A percentile compares a stretch with the other conserved stretches of the same genome.
These are phyloP conservation scores for Triplophysa yarkandensis DNA, from an alignment of 2,797 vertebrate species.

Conservation along the genomic window DNA sequence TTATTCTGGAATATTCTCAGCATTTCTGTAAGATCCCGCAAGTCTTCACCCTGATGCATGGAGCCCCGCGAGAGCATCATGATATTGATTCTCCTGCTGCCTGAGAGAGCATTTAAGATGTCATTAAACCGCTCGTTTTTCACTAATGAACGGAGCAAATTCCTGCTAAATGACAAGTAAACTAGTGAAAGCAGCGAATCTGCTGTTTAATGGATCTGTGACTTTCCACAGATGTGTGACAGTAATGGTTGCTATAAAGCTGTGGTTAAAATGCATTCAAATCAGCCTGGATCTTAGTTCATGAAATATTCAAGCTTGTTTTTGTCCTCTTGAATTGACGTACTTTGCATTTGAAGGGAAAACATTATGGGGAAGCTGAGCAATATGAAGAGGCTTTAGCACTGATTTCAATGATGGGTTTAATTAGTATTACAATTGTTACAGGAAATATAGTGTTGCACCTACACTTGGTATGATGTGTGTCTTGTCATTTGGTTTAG, in stretches of 20 bases:
- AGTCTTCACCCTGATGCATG: constrained; percentile 8
- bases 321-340: constrained; percentile 42
- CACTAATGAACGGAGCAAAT: constrained; percentile 40
- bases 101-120: constrained; percentile 17
- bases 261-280: constrained; percentile 27
- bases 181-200: constrained; percentile 10
- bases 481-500: too few relatives aligned
- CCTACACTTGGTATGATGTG: too few relatives aligned
- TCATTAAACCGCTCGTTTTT: constrained; percentile 1
- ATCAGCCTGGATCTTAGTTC: constrained; percentile 38
- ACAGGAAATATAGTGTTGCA: background rate
- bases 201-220: constrained; percentile 14
- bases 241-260: constrained; percentile 16
- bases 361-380: constrained; percentile 5
- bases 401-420: constrained; percentile 33
- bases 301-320: constrained; percentile 56
- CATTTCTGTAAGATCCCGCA: background rate
- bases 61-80: background rate
- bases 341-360: constrained; percentile 28
- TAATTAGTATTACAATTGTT: background rate
- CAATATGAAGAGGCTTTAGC: background rate
- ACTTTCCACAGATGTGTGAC: constrained; percentile 28
- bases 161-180: background rate
- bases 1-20: background rate
- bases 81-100: constrained; percentile 13